Base-by-base conservation (phyloP, 1,140 invertebrate genomes). In the Orchesella cincta region DNA sequence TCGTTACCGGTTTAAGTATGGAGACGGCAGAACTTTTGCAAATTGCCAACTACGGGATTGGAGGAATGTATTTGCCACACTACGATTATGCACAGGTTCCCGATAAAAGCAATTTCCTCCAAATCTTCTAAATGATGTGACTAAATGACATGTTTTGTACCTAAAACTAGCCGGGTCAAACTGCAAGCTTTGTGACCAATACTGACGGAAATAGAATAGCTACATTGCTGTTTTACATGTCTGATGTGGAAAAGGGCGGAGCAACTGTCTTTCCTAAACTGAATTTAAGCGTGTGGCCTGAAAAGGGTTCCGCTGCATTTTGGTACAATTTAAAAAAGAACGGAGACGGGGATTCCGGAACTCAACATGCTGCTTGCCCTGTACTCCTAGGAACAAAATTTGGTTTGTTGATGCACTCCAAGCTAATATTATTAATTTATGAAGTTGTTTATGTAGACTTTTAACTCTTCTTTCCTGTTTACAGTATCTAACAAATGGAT, bases 401-500 rank as follows among this genome's bases (percentile, higher is more conserved):
- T 46, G 74, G 74, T 75, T 62, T 12, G 26, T 71, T 33, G 1
- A 46, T 28, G 54, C 64, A 20, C 33, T 33, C 33, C 31, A 64
- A 8, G 12, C 5, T 14, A 64, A 64, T 14, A 64, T 33, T 64
- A 18, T 57, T 28, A 35, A 33, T 36, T 36, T 46, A 26, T 75
- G 1, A 64, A 18, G 28, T 39, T 76, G 46, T 3, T 18, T 28
- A 72, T 51, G 31, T 35, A 51, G 14, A 34, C 33, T 52, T 62
- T 70, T 33, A 36, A 34, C 29, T 64, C n/a, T 46, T 29, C 39
- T 28, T 1, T 35, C 14, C 20, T 31, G 54, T 67, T 89, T 90
- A 70, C 86, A 95, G 96, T 98, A 26, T 94, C 93, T 5, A 99
- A 99, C 87, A 98, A 98, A 88, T 99, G 97, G 97, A 92, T 99